Base-by-base conservation (phyloP, 2,888 invertebrate species). In the Cyclophora albipunctata region DNA sequence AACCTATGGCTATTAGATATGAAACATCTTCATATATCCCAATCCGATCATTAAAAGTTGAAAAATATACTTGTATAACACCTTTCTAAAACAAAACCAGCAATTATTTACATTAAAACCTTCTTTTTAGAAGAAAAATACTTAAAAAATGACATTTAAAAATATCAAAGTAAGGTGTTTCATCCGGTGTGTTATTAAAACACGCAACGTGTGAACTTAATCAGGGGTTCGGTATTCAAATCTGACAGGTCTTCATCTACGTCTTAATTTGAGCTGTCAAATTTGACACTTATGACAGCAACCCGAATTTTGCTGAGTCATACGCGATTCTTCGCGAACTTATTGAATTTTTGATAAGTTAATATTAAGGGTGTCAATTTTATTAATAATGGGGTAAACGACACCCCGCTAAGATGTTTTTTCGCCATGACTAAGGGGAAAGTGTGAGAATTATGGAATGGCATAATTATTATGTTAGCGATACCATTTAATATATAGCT, bases 251-350 rank as follows among this genome's bases (percentile, higher is more conserved):
- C 69, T 48, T 69, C 68, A 57, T 60, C 63, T 62, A 77, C 75
- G 68, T 84, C 81, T 84, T 78, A 74, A 80, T 81, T 75, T 67
- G 67, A 66, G 63, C 76, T 78, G 78, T 84, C 82, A 81, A 64
- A 72, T 71, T 59, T 81, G 76, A 76, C 75, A 73, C 64, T 75
- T 73, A 63, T 79, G 78, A 81, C 81, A 75, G 63, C 64, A 67
- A 65, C 65, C 58, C 52, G 57, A 69, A 67, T 52, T 67, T 61
- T 63, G 75, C 69, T 62, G 54, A 71, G 81, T 82, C 81, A 83
- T 81, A 75, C 71, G 77, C 77, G 59, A 73, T 69, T 71, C 71
- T 67, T 71, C 64, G 77, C 78, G 65, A 67, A 67, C 71, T 78
- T 74, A 75, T 83, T 81, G 68, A 58, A 50, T 47, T 55, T 62